Evolutionary conservation across 2,113 vertebrate species (phyloP).

Genomic region (Laterallus jamaicensis): DNA sequence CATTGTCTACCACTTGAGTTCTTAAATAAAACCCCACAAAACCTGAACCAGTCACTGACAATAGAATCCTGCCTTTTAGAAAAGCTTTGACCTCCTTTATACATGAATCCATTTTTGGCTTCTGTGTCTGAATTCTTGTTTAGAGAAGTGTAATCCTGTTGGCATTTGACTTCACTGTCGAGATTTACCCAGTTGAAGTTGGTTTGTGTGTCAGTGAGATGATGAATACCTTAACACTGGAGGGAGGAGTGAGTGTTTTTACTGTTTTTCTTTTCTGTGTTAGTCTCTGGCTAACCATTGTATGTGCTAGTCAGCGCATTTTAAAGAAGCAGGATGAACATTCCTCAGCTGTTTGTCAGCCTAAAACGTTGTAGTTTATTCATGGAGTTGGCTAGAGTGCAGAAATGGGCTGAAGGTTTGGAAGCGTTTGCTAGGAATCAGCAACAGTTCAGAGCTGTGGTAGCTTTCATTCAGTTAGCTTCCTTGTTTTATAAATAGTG

Average conservation of each 20-base stretch:
- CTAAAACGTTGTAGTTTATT: not conserved
- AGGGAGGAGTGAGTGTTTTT: not conserved
- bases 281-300: not conserved
- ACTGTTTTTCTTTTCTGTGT: not conserved
- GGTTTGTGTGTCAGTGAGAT: not conserved
- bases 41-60: not conserved
- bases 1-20: not conserved
- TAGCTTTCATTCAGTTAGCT: not conserved
- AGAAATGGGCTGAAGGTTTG: not conserved
- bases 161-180: not conserved
- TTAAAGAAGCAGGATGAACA: not conserved
- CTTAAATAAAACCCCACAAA: not conserved
- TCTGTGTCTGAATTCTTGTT: not conserved
- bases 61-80: not conserved
- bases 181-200: not conserved
- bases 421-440: not conserved
- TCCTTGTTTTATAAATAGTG: not conserved
- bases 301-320: not conserved
- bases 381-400: not conserved
- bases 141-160: slow-evolving; percentile 1
- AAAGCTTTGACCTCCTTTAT: not conserved
- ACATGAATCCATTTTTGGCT: not conserved
- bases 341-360: not conserved
- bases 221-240: not conserved
- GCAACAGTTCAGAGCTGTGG: not conserved